Evolutionary conservation across 23 tunicate genomes (phyloP), one percentile per base, ranked within the genome.

Genomic region (Halocynthia aurantium): DNA sequence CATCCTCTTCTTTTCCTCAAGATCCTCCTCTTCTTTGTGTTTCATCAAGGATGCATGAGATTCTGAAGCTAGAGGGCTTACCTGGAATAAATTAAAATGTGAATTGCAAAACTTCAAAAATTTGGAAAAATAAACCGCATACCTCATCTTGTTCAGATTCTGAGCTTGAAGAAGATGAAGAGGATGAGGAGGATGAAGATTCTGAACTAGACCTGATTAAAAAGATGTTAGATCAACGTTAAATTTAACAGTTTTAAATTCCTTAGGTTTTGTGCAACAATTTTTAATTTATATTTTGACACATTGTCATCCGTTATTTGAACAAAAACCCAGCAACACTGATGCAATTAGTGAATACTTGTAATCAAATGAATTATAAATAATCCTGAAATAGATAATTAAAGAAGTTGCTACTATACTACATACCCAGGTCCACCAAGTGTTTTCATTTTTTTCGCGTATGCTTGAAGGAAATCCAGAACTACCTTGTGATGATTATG

Each of bases 401-500:
- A 4, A 31, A 31, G 44, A 4, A 31, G 44, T 31, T 4, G 44
- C 44, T 31, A 4, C 44, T 0, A 31, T 31, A 31, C 44, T 31
- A 31, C 44, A 0, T 13, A 58, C 17, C 17, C 70, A 65, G 10
- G 31, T 49, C 6, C 31, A 15, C 10, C 31, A 20, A 11, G 15
- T 15, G 22, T 52, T 62, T 60, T 60, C 55, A 87, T 22, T 13
- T 81, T 69, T 15, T 31, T 67, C 12, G 76, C 22, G 22, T 68
- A 61, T 51, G 77, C 13, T 52, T 57, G 75, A n/a, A 89, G 77
- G 76, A 83, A 89, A 55, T 51, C 20, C 12, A 73, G 72, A 8
- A 89, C 84, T 12, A 68, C 88, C 67, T 75, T 71, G 73, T 83
- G 95, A 8, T 78, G 83, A 66, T 89, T 85, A 60, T 89, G 95